These are phyloP conservation scores for Drosophila phalerata DNA, from an alignment of 2,888 invertebrate species.

Conservation along the genomic window DNA sequence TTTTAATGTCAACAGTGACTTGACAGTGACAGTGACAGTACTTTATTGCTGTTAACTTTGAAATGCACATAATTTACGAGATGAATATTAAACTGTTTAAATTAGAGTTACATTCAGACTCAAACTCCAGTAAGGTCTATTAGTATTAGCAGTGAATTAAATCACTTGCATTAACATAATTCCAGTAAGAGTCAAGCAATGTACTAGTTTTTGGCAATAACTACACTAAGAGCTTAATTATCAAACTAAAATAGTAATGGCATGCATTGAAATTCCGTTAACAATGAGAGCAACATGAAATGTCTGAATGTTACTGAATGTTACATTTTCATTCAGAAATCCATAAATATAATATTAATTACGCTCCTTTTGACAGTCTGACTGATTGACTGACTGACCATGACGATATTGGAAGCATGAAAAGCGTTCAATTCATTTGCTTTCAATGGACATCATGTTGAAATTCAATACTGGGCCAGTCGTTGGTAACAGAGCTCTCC, in stretches of 20 bases:
- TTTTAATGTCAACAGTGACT: background rate
- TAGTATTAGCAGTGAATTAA: background rate
- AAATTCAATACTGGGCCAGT: slow-evolving; percentile 64
- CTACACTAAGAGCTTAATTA: background rate
- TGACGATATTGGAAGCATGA: slow-evolving; percentile 29
- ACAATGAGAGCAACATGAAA: background rate
- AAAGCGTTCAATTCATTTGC: slow-evolving; percentile 59
- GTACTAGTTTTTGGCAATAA: background rate
- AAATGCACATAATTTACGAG: background rate
- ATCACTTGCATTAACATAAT: background rate
- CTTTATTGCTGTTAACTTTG: background rate
- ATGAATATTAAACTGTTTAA: background rate
- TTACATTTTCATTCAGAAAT: slow-evolving; percentile 2
- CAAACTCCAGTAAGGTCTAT: background rate
- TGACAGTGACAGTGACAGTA: no score
- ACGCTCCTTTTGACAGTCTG: slow-evolving; percentile 35
- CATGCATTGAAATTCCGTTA: background rate
- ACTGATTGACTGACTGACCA: slow-evolving; percentile 39
- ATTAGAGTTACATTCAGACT: background rate
- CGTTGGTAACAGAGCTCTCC: slow-evolving; percentile 25
- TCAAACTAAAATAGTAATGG: background rate
- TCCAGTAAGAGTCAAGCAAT: background rate
- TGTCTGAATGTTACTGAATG: background rate
- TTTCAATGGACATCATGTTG: slow-evolving; percentile 47
- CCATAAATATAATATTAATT: slow-evolving; percentile 73